Base-by-base conservation (phyloP, 1,140 invertebrate species). In the Drosophila tropicalis region DNA sequence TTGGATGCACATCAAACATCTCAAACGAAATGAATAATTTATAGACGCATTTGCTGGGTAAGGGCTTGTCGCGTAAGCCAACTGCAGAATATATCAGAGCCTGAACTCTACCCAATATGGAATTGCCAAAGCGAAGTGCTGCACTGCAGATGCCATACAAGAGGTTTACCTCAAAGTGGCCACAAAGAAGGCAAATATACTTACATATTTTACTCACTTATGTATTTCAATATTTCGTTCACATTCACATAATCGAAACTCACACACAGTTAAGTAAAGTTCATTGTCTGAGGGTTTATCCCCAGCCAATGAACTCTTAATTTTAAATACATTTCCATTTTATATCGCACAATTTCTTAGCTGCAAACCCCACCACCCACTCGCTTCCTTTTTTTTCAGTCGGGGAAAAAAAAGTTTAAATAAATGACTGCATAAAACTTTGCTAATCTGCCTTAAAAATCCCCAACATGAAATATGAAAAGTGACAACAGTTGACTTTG, bases 21-120 rank as follows among this genome's bases (percentile, higher is more conserved):
- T 89, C 84, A 84, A 89, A 84, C 84, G 74, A 76, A 89, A 89
- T 89, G 84, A 89, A 89, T 89, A 81, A 89, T 89, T 89, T 89
- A 89, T 89, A 72, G 74, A 89, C 74, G 84, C 84, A 81, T 75
- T 67, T 70, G 64, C 56, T 41, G 10, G 29, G 19, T 15, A 15
- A 25, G 47, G 9, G 47, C 55, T 63, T 58, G 76, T 58, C 78
- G 62, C 66, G 51, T 67, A 83, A 80, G 72, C 69, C 72, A 64
- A 66, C 61, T 87, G 79, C 79, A 76, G 60, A 22, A 70, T 62
- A 62, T 25, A 19, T 41, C 17, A 32, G 29, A 34, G 54, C 19
- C 34, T 5, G n/a, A 62, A 76, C 69, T 76, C 66, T 55, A 56
- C 57, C 66, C 66, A 76, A 76, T 58, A 70, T 76, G 60, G 67